A percentile compares a stretch with the other conserved stretches of the same genome.
Conservation (phyloP, 2,888 invertebrate genomes). For the Hermaeophaga mercurialis region DNA sequence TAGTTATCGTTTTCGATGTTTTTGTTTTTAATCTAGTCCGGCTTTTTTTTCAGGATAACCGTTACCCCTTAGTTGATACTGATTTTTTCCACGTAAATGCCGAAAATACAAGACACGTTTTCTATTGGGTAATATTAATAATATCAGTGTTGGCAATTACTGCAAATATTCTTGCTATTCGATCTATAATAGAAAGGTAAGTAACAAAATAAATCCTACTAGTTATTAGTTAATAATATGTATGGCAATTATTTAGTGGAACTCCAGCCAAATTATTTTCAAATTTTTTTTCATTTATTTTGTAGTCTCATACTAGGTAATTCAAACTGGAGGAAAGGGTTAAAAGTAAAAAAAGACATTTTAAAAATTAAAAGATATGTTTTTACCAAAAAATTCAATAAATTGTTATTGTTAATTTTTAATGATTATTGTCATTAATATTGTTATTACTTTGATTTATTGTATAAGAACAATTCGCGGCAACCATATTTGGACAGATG, state of each 20-base stretch:
- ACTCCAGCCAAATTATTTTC: too few relatives aligned
- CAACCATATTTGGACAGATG: too few relatives aligned
- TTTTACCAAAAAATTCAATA: background rate
- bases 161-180: constrained; percentile 43
- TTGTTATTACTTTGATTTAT: too few relatives aligned
- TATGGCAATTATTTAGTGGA: too few relatives aligned
- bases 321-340: too few relatives aligned
- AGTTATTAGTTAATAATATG: too few relatives aligned
- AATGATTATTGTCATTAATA: too few relatives aligned
- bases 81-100: constrained; percentile 21
- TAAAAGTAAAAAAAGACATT: background rate
- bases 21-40: background rate
- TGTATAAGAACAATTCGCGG: too few relatives aligned
- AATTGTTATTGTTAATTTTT: background rate
- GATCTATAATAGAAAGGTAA: constrained; percentile 44
- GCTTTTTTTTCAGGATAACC: constrained; percentile 4
- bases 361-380: too few relatives aligned
- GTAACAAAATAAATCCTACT: too few relatives aligned
- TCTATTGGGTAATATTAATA: constrained; percentile 38
- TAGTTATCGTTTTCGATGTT: background rate
- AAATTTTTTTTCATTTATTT: too few relatives aligned
- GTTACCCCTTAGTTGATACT: constrained; percentile 4
- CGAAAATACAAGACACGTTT: constrained; percentile 29
- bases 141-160: constrained; percentile 35
- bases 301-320: too few relatives aligned